A percentile compares a stretch with the other conserved stretches of the same genome.
phyloP scores from a whole-genome alignment of 2,888 invertebrate genomes.

The Odontomyia ornata region DNA sequence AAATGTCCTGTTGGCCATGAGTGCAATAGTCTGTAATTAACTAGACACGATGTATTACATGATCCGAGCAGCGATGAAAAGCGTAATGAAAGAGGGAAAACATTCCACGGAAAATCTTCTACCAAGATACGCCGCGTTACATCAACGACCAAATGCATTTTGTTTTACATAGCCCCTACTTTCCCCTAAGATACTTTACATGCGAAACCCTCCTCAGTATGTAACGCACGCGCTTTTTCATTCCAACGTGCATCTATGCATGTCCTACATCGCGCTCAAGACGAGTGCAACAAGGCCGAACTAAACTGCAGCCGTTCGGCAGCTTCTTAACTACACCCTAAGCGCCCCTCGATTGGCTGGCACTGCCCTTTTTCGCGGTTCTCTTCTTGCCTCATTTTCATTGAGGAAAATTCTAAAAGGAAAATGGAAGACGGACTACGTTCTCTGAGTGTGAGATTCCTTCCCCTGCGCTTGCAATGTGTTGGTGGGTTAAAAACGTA shows the following conservation, averaged over 20 bases:
- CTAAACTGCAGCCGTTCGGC: not conserved
- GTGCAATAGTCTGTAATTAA: constrained; percentile 30
- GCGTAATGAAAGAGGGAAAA: constrained; percentile 11
- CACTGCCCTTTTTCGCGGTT: constrained; percentile 4
- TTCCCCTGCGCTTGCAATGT: not conserved
- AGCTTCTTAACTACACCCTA: constrained; percentile 11
- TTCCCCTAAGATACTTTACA: not conserved
- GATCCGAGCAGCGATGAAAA: constrained; percentile 8
- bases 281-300: constrained; percentile 20
- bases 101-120: not conserved
- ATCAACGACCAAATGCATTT: no score
- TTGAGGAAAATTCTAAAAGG: not conserved
- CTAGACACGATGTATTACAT: constrained; percentile 38
- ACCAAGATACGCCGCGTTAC: not conserved
- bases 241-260: not conserved
- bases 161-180: not conserved
- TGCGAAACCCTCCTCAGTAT: not conserved
- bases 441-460: no score
- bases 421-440: not conserved
- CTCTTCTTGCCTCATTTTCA: not conserved
- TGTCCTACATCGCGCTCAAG: not conserved
- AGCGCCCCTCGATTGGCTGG: constrained; percentile 2
- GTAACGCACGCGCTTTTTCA: constrained; percentile 24
- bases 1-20: not conserved
- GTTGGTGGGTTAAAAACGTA: not conserved